Evolutionary conservation across 1,140 invertebrate species (phyloP), one percentile per base, ranked within the genome.

Genomic region (Tribolium castaneum): DNA sequence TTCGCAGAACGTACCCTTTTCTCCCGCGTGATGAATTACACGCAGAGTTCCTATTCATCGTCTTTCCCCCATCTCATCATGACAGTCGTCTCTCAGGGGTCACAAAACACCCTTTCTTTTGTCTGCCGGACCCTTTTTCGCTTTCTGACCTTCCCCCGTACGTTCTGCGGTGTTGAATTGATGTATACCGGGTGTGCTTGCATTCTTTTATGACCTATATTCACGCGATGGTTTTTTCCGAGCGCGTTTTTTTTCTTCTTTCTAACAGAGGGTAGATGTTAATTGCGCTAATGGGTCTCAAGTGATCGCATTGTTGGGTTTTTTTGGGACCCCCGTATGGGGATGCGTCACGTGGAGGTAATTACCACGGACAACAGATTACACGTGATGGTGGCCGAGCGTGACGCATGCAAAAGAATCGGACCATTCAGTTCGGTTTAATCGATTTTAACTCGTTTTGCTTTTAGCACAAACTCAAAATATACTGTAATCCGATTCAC

Each of bases 11-110:
- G 59, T 66, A 66, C 59, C 59, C 54, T 59, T 59, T 30, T 25
- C 59, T 22, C 30, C n/a, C 10, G 25, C 35, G 30, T 66, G 59
- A 66, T 66, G 30, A 66, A 66, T 66, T 66, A 66, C 59, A 66
- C 59, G 30, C 59, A 14, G 56, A 13, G 59, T 66, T 13, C 59
- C 59, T 66, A 66, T 66, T 66, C 59, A 66, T 66, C 59, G 59
- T 13, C 25, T 34, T 13, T 35, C 59, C 59, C 59, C 19, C 54
- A 35, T 66, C 59, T 66, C 59, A 66, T 66, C 59, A 13, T 34
- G 59, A 66, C 59, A 66, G 59, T 66, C 59, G 59, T 66, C 59
- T 66, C 30, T 66, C 25, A 66, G 30, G 59, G 59, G 59, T 66
- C 59, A 22, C 59, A 66, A 45, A 66, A 66, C 59, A 66, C 59